Evolutionary conservation across 2,888 invertebrate genomes (phyloP), one percentile per base, ranked within the genome.

Genomic region (Pseudeuparius sepicola): DNA sequence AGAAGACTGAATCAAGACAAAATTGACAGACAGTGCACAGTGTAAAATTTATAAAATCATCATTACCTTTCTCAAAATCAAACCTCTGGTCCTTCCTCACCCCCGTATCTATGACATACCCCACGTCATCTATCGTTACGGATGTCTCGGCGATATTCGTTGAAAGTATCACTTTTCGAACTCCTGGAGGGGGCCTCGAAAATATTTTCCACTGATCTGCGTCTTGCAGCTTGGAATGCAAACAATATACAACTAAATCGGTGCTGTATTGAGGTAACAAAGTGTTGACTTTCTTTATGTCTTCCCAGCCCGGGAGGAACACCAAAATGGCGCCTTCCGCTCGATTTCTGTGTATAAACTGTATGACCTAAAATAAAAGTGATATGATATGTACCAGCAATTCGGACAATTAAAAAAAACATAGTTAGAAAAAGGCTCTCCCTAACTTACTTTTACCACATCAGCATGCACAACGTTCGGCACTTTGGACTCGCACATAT

Each of bases 261-360:
- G 13, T 27, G 14, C 28, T 34, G 27, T 23, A 4, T n/a, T 6
- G 7, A 4, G 46, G 48, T 31, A 55, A 41, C n/a, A 68, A 29
- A 10, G 58, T 59, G 30, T 66, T 63, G 0, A 77, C 60, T 28
- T 59, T 59, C 14, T 61, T 63, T 24, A 84, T 83, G 39, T 82
- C 80, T 2, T 68, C 62, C 83, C 84, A 83, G 9, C 83, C 82
- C 10, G 84, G 82, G 4, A 84, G 65, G 46, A 84, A 84, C 24
- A 76, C 77, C 29, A 84, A 61, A 47, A 84, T 78, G 1, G 78
- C 78, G 1, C 83, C 83, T 27, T 71, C 70, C 0, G 67, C 62
- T 48, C 74, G 70, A 1, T 54, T 64, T 6, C 51, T 55, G 31
- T 75, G 67, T n/a, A 83, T 70, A 41, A 71, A 68, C 43, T 63